phyloP scores from a whole-genome alignment of 2,113 vertebrate species.

The Callionymus lyra region DNA sequence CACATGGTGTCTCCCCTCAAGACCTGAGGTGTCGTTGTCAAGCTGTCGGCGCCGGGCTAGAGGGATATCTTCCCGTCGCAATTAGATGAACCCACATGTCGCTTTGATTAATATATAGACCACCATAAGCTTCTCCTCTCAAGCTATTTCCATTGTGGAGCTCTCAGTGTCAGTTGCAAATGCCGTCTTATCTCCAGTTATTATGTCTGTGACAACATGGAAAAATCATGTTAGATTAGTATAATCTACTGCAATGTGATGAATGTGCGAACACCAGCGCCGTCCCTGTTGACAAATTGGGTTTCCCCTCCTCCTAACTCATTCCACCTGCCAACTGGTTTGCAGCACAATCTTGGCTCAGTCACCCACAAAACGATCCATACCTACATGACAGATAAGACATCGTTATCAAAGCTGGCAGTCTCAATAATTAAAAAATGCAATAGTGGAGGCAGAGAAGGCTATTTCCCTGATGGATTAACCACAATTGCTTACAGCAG shows the following conservation, averaged over 20 bases:
- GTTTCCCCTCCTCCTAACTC: constrained; percentile 2
- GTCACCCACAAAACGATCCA: constrained; percentile 26
- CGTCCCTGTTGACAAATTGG: constrained; percentile 29
- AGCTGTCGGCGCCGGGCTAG: constrained; percentile 24
- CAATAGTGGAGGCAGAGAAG: constrained; percentile 28
- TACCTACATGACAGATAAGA: constrained; percentile 48
- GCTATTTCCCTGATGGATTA: constrained; percentile 59
- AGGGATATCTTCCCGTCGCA: constrained; percentile 50
- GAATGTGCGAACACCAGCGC: constrained; percentile 12
- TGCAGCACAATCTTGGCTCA: constrained; percentile 23
- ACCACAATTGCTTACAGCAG: constrained; percentile 30
- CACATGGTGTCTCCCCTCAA: constrained; percentile 16
- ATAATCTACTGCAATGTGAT: constrained; percentile 15
- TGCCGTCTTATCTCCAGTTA: constrained; percentile 7
- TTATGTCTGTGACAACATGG: constrained; percentile 2
- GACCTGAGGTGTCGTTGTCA: constrained; percentile 21
- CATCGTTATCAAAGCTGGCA: constrained; percentile 54
- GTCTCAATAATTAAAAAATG: constrained; percentile 60
- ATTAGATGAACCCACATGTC: constrained; percentile 58
- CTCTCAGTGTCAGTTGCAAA: constrained; percentile 7
- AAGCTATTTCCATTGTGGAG: too few species aligned
- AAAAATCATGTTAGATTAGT: constrained; percentile 1
- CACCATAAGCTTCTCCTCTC: constrained; percentile 45
- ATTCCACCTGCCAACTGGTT: constrained; percentile 22
- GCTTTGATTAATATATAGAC: constrained; percentile 61